These are phyloP conservation scores for Halictus rubicundus DNA, from an alignment of 1,140 invertebrate species.

Conservation along the genomic window DNA sequence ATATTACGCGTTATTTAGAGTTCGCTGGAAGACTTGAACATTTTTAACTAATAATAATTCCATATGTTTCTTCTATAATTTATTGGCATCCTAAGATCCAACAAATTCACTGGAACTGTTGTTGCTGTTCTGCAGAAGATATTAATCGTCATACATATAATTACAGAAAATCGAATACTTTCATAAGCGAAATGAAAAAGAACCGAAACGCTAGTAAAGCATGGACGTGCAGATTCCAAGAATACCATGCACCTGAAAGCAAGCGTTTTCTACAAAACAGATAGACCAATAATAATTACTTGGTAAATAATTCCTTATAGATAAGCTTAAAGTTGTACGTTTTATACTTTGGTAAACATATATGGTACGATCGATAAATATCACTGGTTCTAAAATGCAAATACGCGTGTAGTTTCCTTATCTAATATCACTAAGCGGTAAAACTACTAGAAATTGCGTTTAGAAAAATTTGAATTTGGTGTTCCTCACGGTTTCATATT, in stretches of 20 bases:
- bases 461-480: neutral
- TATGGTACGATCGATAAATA: neutral
- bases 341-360: neutral
- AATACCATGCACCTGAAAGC: neutral
- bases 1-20: neutral
- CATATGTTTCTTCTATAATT: neutral
- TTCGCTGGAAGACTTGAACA: constrained; percentile 16
- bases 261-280: neutral
- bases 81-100: constrained; percentile 5
- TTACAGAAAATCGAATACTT: constrained; percentile 68
- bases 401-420: neutral
- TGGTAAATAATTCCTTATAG: neutral
- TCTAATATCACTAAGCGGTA: neutral
- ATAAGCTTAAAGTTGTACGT: too few relatives aligned
- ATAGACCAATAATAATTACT: neutral
- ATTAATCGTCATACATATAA: constrained; percentile 68
- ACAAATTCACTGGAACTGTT: constrained; percentile 16
- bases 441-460: neutral
- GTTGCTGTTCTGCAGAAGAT: constrained; percentile 34
- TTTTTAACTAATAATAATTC: constrained; percentile 3
- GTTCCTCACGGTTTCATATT: constrained; percentile 2
- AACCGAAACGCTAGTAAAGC: neutral
- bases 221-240: neutral
- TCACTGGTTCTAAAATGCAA: neutral
- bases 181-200: neutral